Percentiles rank a stretch among this genome's conserved stretches.
Conservation (phyloP, 1,140 invertebrate species). For the Drosophila rufa region DNA sequence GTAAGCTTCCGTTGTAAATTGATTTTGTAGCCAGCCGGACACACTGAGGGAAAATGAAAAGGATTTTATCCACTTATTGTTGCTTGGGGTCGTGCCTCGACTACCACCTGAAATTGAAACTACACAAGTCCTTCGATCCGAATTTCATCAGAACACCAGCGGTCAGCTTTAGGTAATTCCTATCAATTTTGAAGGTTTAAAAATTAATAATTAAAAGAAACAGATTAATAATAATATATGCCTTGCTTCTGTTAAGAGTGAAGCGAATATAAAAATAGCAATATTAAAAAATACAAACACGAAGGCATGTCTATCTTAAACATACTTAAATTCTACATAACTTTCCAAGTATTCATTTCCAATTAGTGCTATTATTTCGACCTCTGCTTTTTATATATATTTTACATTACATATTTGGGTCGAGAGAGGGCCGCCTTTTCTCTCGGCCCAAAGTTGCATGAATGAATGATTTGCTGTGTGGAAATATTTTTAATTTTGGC, state of each 20-base stretch:
- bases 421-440: background rate
- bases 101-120: slow-evolving; percentile 44
- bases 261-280: no score
- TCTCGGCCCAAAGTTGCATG: slow-evolving; percentile 12
- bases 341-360: background rate
- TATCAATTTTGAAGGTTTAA: no score
- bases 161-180: background rate
- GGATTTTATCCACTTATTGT: slow-evolving; percentile 72
- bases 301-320: background rate
- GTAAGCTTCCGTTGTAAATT: slow-evolving; percentile 77
- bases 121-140: slow-evolving; percentile 15
- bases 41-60: slow-evolving; percentile 65
- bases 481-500: slow-evolving; percentile 64
- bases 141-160: background rate
- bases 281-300: no score
- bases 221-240: no score
- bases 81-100: slow-evolving; percentile 22
- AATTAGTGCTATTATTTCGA: background rate
- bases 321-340: background rate
- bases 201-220: background rate
- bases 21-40: slow-evolving; percentile 66
- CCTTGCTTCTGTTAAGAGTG: no score
- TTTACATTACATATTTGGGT: slow-evolving; percentile 16
- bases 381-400: slow-evolving; percentile 10
- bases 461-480: slow-evolving; percentile 40